Percentiles rank a stretch among this genome's conserved stretches.
Conservation (phyloP, 2,888 invertebrate species). For the Xanthia icteritia region DNA sequence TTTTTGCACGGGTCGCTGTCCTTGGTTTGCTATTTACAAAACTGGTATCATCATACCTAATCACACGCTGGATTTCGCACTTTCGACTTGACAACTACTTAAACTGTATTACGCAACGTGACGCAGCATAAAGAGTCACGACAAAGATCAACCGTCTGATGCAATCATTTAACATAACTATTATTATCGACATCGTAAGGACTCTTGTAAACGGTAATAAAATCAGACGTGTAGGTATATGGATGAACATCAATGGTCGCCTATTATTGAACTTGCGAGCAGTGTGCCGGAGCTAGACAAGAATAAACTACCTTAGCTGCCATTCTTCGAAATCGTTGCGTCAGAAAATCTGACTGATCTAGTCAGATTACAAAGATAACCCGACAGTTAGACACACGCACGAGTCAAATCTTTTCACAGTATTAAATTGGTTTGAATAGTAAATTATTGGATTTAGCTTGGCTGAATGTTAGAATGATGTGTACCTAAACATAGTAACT, state of each 20-base stretch:
- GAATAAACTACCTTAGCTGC: conserved; percentile 16
- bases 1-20: conserved; percentile 4
- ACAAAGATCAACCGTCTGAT: conserved; percentile 8
- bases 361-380: conserved; percentile 3
- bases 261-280: background rate
- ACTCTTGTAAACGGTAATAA: background rate
- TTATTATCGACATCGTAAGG: background rate
- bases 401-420: background rate
- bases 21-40: conserved; percentile 12
- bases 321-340: background rate
- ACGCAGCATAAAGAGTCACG: conserved; percentile 13
- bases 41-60: conserved; percentile 17
- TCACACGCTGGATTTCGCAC: conserved; percentile 34
- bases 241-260: background rate
- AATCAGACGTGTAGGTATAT: background rate
- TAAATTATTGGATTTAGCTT: background rate
- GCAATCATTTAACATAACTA: conserved; percentile 19
- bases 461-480: background rate
- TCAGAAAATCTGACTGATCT: background rate
- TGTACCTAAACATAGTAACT: background rate
- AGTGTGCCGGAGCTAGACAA: background rate
- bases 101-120: background rate
- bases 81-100: conserved; percentile 17
- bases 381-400: background rate
- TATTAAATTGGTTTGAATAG: background rate